Conservation (phyloP, 2,797 vertebrate genomes). For the Enteromius viviparus region DNA sequence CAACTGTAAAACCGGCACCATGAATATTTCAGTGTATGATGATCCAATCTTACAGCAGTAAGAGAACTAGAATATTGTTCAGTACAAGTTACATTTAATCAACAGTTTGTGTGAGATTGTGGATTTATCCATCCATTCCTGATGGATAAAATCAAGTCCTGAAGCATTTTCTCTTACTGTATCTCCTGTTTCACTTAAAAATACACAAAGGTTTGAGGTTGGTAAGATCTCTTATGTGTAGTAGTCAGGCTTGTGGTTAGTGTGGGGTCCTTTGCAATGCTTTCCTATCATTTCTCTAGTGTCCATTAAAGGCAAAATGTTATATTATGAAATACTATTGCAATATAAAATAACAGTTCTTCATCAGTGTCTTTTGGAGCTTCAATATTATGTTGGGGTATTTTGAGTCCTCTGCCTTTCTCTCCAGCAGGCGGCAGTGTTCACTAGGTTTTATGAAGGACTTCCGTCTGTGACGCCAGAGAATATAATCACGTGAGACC, state of each 20-base stretch:
- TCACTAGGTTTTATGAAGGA: conserved; percentile 20
- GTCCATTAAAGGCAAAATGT: too few species aligned
- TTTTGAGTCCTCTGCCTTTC: not conserved
- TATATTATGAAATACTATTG: not conserved
- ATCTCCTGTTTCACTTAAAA: not conserved
- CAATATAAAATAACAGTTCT: not conserved
- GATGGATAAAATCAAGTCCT: not conserved
- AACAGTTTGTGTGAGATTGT: not conserved
- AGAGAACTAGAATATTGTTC: not conserved
- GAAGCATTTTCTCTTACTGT: not conserved
- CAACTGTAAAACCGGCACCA: not conserved
- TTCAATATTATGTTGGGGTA: not conserved
- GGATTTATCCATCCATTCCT: not conserved
- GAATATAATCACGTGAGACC: not conserved
- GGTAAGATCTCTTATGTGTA: not conserved
- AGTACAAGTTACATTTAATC: not conserved
- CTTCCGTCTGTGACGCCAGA: not conserved
- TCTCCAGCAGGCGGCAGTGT: conserved; percentile 54
- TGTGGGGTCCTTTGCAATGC: too few species aligned
- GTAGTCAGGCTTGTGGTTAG: too few species aligned
- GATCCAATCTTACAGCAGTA: not conserved
- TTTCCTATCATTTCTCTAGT: too few species aligned
- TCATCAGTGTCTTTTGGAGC: not conserved
- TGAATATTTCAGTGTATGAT: not conserved
- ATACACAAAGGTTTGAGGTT: not conserved